Conservation (phyloP, 2,888 invertebrate genomes). For the Monoplex corrugatus region DNA sequence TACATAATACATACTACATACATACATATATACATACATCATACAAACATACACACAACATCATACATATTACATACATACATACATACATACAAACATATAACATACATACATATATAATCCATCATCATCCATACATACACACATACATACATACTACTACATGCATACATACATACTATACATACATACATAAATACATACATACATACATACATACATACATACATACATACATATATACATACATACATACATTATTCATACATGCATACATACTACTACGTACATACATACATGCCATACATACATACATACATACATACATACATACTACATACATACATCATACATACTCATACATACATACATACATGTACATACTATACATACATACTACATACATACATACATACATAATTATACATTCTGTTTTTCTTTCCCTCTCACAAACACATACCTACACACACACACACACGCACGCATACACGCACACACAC, state of each 20-base stretch:
- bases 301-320: too few relatives aligned
- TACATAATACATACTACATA: too few relatives aligned
- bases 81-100: background rate
- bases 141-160: background rate
- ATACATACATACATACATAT: too few relatives aligned
- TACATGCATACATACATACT: constrained; percentile 8
- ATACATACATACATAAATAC: too few relatives aligned
- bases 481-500: background rate
- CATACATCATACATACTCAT: too few relatives aligned
- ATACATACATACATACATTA: too few relatives aligned
- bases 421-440: background rate
- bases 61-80: too few relatives aligned
- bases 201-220: too few relatives aligned
- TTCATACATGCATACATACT: too few relatives aligned
- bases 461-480: background rate
- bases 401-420: background rate
- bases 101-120: background rate
- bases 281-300: too few relatives aligned
- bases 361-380: too few relatives aligned
- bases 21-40: background rate
- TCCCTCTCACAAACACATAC: background rate
- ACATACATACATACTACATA: too few relatives aligned
- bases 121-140: background rate
- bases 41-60: constrained; percentile 15
- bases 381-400: background rate